A percentile compares a stretch with the other conserved stretches of the same genome.
These are phyloP conservation scores for Gastrophysa polygoni DNA, from an alignment of 2,888 invertebrate species.

Conservation along the genomic window DNA sequence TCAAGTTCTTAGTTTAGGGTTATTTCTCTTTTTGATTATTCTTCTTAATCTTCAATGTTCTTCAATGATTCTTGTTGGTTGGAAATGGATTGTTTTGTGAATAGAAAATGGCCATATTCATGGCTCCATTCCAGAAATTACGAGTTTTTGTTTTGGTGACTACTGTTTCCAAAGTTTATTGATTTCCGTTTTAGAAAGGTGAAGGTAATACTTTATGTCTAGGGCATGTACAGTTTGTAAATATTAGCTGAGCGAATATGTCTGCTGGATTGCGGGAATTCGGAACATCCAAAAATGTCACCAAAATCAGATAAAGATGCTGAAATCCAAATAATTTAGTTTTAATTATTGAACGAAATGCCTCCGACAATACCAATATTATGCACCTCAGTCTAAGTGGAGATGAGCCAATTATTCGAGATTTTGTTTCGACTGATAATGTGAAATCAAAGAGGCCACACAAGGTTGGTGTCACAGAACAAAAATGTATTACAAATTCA, in stretches of 20 bases:
- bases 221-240: not conserved
- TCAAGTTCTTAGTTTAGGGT: too few species aligned
- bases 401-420: too few species aligned
- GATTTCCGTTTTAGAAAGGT: not conserved
- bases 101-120: conserved; percentile 45
- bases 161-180: not conserved
- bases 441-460: too few species aligned
- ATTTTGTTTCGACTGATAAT: too few species aligned
- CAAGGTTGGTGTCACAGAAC: too few species aligned
- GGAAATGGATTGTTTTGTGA: conserved; percentile 44
- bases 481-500: too few species aligned
- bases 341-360: not conserved
- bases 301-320: not conserved
- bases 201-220: not conserved
- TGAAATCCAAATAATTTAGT: not conserved
- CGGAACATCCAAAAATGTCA: not conserved
- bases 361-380: too few species aligned
- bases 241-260: not conserved
- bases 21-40: too few species aligned
- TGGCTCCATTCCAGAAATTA: not conserved
- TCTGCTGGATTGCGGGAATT: not conserved
- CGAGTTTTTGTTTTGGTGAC: not conserved
- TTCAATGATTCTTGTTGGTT: conserved; percentile 39
- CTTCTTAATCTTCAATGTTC: too few species aligned
- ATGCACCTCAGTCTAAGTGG: too few species aligned